phyloP scores from a whole-genome alignment of 2,113 vertebrate species.

The Camelus bactrianus region DNA sequence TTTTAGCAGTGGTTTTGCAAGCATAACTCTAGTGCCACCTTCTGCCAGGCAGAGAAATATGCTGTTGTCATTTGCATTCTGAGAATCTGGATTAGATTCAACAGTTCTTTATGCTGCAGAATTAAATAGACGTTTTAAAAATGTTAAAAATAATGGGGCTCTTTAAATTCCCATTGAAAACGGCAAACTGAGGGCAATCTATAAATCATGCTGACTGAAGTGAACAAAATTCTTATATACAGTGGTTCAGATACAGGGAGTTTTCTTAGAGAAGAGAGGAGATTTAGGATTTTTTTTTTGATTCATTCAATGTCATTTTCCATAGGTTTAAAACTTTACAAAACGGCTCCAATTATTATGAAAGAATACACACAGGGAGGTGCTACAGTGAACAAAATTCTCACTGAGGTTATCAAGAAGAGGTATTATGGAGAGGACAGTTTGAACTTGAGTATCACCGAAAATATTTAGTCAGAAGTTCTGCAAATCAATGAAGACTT shows the following conservation, averaged over 20 bases:
- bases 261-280: constrained; percentile 44
- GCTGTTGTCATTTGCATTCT: background rate
- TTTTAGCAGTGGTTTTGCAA: background rate
- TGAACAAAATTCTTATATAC: background rate
- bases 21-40: constrained; percentile 77
- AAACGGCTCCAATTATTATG: background rate
- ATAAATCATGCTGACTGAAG: constrained; percentile 4
- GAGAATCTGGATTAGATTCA: background rate
- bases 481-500: constrained; percentile 18
- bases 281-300: background rate
- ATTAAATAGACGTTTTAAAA: constrained; percentile 14
- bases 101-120: background rate
- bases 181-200: background rate
- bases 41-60: constrained; percentile 67
- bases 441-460: background rate
- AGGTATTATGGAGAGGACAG: background rate
- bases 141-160: background rate
- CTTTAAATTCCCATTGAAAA: background rate
- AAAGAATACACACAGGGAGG: background rate
- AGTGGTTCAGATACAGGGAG: background rate
- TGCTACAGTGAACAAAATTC: background rate
- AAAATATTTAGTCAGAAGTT: constrained; percentile 36
- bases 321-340: background rate
- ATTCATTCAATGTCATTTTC: background rate
- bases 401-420: background rate